Evolutionary conservation across 2,797 vertebrate genomes (phyloP).

Genomic region (Ciconia nigra): DNA sequence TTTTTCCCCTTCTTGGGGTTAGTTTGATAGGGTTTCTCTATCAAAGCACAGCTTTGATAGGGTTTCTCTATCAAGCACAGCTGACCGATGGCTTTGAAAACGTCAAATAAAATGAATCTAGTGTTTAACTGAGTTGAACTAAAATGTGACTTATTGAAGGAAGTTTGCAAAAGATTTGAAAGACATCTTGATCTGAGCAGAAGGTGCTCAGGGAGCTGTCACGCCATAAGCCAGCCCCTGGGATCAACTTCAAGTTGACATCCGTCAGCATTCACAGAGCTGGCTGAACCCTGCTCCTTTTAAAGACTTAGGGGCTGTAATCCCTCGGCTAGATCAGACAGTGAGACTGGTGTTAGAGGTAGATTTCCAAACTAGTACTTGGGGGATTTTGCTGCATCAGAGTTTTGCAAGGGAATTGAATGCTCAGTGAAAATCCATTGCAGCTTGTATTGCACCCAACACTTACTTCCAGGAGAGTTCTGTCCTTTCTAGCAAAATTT

Average conservation of each 20-base stretch:
- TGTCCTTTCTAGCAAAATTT: neutral
- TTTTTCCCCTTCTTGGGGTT: neutral
- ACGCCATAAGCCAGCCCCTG: neutral
- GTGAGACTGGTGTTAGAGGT: neutral
- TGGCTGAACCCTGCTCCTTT: neutral
- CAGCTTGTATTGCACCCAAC: neutral
- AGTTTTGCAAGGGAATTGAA: neutral
- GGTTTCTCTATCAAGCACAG: too few species aligned
- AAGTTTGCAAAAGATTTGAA: slow-evolving; percentile 1
- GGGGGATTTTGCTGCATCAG: neutral
- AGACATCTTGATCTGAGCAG: slow-evolving; percentile 32
- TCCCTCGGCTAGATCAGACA: neutral
- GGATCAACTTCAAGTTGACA: slow-evolving; percentile 38
- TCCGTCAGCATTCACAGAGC: neutral
- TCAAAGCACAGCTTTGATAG: too few species aligned
- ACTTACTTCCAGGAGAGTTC: neutral
- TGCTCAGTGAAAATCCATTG: neutral
- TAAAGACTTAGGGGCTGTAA: neutral
- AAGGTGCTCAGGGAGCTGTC: neutral
- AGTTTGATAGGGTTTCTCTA: neutral
- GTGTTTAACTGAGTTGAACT: neutral
- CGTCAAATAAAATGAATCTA: neutral
- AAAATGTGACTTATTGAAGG: slow-evolving; percentile 14
- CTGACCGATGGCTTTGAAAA: neutral
- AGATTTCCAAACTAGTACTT: neutral